phyloP scores from a whole-genome alignment of 2,797 vertebrate species.

The Hirundo rustica region DNA sequence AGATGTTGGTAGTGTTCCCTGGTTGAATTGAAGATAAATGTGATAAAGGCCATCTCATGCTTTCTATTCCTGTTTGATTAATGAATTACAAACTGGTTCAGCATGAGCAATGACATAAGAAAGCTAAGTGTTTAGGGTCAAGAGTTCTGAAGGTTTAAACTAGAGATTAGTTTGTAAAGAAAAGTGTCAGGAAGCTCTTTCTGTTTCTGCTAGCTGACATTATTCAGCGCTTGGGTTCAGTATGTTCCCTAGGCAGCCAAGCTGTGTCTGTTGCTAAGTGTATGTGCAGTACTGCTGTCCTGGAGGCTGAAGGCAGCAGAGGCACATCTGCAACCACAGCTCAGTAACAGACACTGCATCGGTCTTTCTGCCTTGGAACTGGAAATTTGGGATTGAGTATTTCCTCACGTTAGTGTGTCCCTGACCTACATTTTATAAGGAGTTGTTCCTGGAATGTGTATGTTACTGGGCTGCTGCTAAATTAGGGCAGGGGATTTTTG shows the following conservation, averaged over 20 bases:
- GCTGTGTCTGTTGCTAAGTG: background rate
- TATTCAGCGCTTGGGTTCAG: background rate
- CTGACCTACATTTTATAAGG: background rate
- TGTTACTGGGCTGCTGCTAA: background rate
- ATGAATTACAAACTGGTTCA: background rate
- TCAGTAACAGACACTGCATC: accelerated
- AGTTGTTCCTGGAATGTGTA: background rate
- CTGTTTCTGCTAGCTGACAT: background rate
- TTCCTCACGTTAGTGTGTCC: background rate
- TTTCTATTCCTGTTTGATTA: background rate
- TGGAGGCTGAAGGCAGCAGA: background rate
- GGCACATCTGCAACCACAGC: background rate
- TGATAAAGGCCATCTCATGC: background rate
- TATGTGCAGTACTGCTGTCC: background rate
- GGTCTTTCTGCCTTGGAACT: background rate
- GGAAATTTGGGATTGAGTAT: background rate
- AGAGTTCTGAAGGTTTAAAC: background rate
- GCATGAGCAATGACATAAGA: background rate
- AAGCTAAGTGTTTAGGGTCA: background rate
- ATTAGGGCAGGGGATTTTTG: background rate
- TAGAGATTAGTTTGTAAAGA: background rate
- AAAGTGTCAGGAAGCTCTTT: background rate
- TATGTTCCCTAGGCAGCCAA: accelerated
- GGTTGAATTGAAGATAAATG: background rate
- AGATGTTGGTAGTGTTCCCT: background rate